Base-by-base conservation (phyloP, 2,888 invertebrate species). In the Synanthedon formicaeformis region DNA sequence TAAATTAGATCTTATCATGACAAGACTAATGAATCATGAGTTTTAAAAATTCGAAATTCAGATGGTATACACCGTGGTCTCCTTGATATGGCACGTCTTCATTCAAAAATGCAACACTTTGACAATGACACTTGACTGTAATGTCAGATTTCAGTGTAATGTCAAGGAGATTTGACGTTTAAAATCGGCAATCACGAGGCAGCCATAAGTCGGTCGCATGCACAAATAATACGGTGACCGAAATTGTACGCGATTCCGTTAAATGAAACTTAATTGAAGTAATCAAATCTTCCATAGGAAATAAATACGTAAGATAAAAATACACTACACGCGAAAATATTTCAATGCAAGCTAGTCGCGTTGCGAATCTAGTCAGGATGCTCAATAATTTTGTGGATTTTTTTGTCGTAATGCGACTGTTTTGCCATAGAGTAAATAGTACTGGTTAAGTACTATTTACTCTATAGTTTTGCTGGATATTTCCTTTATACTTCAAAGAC, bases 261-360 rank as follows among this genome's bases (percentile, higher is more conserved):
- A 84, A 34, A 11, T 49, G 12, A 12, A 12, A 49, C 6, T 49
- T 18, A 79, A 75, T 62, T 62, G 70, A 75, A 75, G 78, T 78
- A 74, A 75, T 67, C 69, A 81, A 78, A 83, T 84, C 86, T 86
- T 86, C 86, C 85, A 84, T 86, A 85, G 84, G 71, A 79, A 78
- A 73, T 75, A 73, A 77, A 76, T 81, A 81, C 73, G 76, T 84
- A 82, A 82, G 81, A 75, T 79, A 70, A 73, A 71, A 61, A 69
- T 74, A 34, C 10, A 70, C 73, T 70, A 67, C 72, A 58, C 67
- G 73, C 73, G 64, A 73, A 73, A 78, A 74, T 77, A 70, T 78
- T 80, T 72, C 79, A 71, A 65, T 66, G 50, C 53, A 13, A 49
- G 10, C 53, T 41, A 49, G 10, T 23, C 60, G 63, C 65, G 61